A percentile compares a stretch with the other conserved stretches of the same genome.
These are phyloP conservation scores for Pollenia angustigena DNA, from an alignment of 2,888 invertebrate species.

Conservation along the genomic window DNA sequence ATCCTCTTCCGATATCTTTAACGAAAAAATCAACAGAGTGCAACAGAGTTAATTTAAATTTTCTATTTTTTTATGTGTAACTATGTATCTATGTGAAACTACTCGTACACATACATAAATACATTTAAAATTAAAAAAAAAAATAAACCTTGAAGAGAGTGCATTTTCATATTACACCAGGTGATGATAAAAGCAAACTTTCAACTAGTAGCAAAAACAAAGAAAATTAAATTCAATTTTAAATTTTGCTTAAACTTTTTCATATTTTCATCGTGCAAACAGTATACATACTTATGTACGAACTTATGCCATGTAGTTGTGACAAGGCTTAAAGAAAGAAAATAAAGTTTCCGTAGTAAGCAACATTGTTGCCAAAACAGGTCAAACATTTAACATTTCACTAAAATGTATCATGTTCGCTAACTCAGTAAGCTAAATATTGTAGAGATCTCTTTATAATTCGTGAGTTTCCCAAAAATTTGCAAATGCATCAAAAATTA, in stretches of 20 bases:
- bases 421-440: too few relatives aligned
- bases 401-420: too few relatives aligned
- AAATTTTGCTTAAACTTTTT: conserved; percentile 50
- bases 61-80: conserved; percentile 29
- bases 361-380: not conserved
- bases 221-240: conserved; percentile 63
- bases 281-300: not conserved
- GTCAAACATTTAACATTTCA: not conserved
- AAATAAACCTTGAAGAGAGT: conserved; percentile 23
- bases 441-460: too few relatives aligned
- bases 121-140: not conserved
- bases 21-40: conserved; percentile 53
- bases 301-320: too few relatives aligned
- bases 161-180: conserved; percentile 59
- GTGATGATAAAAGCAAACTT: conserved; percentile 62
- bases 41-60: conserved; percentile 56
- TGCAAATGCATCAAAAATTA: too few relatives aligned
- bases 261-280: conserved; percentile 32
- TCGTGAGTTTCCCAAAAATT: too few relatives aligned
- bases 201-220: conserved; percentile 38
- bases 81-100: not conserved
- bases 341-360: not conserved
- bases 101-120: not conserved
- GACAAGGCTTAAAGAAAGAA: too few relatives aligned
- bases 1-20: conserved; percentile 80